phyloP scores from a whole-genome alignment of 37 sponge, comb jelly and placozoan species.

The Chondrilla cf. caribensis region DNA sequence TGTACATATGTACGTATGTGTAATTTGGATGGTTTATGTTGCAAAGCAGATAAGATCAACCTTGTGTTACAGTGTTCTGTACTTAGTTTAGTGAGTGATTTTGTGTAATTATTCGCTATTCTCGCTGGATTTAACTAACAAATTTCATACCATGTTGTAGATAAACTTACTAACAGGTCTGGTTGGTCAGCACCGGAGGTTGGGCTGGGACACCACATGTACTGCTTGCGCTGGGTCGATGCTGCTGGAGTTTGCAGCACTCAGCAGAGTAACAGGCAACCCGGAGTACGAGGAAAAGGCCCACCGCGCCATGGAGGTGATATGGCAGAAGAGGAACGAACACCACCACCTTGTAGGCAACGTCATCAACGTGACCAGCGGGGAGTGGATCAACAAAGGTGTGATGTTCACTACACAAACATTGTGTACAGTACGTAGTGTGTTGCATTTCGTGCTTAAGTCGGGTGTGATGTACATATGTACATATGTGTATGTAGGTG shows the following conservation, averaged over 20 bases:
- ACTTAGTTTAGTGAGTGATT: too few species aligned
- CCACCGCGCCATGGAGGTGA: slow-evolving; percentile 72
- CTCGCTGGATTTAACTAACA: too few species aligned
- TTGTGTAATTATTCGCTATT: too few species aligned
- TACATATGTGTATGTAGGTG: background rate
- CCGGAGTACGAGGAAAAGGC: slow-evolving; percentile 82
- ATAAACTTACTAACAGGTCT: background rate
- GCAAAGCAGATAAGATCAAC: too few species aligned
- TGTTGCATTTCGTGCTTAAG: background rate
- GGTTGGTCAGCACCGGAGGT: background rate
- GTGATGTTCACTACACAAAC: too few species aligned
- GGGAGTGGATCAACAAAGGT: slow-evolving; percentile 91
- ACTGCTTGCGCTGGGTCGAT: slow-evolving; percentile 96
- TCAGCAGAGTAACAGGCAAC: slow-evolving; percentile 81
- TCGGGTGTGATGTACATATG: background rate
- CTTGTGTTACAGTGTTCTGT: too few species aligned
- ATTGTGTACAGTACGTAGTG: background rate
- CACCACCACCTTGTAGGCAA: slow-evolving; percentile 80
- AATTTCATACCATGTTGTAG: background rate
- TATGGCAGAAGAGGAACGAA: slow-evolving; percentile 69
- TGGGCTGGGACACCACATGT: slow-evolving; percentile 72
- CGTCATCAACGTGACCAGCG: slow-evolving; percentile 84
- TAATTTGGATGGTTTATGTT: too few species aligned
- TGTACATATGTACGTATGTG: too few species aligned
- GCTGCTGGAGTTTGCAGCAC: slow-evolving; percentile 94